Percentiles rank a stretch among this genome's conserved stretches.
Conservation (phyloP, 2,888 invertebrate species). For the Helobdella robusta region DNA sequence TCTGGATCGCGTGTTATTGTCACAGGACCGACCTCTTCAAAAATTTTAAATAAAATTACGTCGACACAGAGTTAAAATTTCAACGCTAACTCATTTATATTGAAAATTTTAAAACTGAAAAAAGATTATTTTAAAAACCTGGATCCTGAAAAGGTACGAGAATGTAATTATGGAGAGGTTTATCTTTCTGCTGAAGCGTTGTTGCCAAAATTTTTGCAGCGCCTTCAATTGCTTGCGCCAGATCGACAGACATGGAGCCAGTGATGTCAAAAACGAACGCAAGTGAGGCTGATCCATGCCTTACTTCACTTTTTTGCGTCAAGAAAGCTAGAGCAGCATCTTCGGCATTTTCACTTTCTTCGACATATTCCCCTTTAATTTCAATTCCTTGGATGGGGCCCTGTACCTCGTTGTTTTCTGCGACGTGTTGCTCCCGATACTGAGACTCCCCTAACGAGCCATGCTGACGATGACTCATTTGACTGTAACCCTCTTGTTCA, state of each 20-base stretch:
- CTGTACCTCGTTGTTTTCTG: too few relatives aligned
- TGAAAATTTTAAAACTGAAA: background rate
- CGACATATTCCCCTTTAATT: too few relatives aligned
- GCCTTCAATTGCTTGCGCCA: conserved; percentile 60
- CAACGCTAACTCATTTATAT: background rate
- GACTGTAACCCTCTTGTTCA: too few relatives aligned
- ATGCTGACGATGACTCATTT: too few relatives aligned
- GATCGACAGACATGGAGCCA: conserved; percentile 66
- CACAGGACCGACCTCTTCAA: conserved; percentile 58
- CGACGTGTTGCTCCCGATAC: too few relatives aligned
- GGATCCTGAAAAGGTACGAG: conserved; percentile 70
- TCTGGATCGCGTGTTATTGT: conserved; percentile 59
- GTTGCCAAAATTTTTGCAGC: conserved; percentile 62
- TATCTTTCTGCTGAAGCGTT: conserved; percentile 57
- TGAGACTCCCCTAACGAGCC: too few relatives aligned
- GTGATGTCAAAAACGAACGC: conserved; percentile 70
- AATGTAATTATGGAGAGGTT: conserved; percentile 63
- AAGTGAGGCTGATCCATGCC: conserved; percentile 50
- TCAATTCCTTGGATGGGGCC: too few relatives aligned
- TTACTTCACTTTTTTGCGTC: too few relatives aligned
- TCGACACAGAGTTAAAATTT: too few relatives aligned
- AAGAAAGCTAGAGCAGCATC: too few relatives aligned
- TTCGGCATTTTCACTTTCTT: too few relatives aligned
- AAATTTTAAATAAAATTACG: too few relatives aligned
- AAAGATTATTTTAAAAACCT: conserved; percentile 54